Evolutionary conservation across 2,797 vertebrate genomes (phyloP), one percentile per base, ranked within the genome.

Genomic region (Molossus alvarezi): DNA sequence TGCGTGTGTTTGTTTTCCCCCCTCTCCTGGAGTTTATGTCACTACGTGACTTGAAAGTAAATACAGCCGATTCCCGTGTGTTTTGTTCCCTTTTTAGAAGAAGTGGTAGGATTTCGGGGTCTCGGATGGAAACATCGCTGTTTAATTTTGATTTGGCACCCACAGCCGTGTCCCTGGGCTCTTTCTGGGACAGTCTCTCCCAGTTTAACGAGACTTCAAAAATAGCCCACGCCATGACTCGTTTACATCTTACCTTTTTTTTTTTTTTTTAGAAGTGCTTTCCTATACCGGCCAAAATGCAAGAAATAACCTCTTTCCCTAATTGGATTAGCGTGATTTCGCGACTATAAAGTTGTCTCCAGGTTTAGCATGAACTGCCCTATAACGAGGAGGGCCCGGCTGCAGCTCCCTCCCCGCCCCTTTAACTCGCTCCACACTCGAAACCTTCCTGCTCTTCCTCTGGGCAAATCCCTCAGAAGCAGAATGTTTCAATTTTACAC

Each of bases 281-380:
- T 97, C 92, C 90, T 14, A 48, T 82, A 62, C 67, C 91, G 91
- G 71, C 92, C 97, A 81, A 94, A 98, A 91, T 33, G 14, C 73
- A 97, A 97, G 95, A 96, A 87, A 51, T 95, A 98, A 94, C 91
- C 29, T 57, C 96, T 98, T 41, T 9, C 60, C 84, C 96, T 98
- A 98, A 97, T 98, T 98, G 98, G 96, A 96, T 98, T 98, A 98
- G 95, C 85, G 10, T 96, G 95, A 96, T 98, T 98, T 98, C 98
- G 98, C 97, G 98, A 98, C 98, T 97, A 97, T 99, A 99, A 99
- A 99, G 99, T 99, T 99, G 99, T 99, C 99, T 98, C 99, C 99
- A 99, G 13, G 99, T 99, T 99, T 98, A 97, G 97, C 98, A 99
- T 99, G 99, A 99, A 99, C 98, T 98, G 91, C 93, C 98, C 93